Evolutionary conservation across 2,797 vertebrate species (phyloP), one percentile per base, ranked within the genome.

Genomic region (Diplodus sargus): DNA sequence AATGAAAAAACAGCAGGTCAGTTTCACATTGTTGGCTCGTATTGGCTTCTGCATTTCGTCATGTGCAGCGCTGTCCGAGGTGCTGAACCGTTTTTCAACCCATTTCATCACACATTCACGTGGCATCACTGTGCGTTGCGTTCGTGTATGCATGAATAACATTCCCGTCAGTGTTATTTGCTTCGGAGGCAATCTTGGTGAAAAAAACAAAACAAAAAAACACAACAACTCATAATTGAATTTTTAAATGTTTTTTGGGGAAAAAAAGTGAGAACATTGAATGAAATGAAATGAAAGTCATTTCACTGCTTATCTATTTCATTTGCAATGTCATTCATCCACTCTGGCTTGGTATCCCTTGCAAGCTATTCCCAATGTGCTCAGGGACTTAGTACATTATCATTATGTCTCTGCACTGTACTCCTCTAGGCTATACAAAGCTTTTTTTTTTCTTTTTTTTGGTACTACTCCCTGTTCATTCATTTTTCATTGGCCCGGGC

Each of bases 401-500:
- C 86, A 88, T 89, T 80, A 87, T 82, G 85, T 90, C 83, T 87
- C 64, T 70, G 58, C 63, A 68, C 84, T 92, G 75, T 87, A 86
- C 83, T 90, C 87, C 90, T 94, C 85, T 81, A 88, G 90, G 91
- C 92, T 43, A 83, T 78, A 90, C 79, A 91, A 90, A 89, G 70
- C 70, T 67, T 25, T 60, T 60, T 60, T 59, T 49, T 17, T 4
- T 68, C 74, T 51, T 23, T 51, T 59, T 39, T 67, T 82, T 65
- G 34, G 34, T 78, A 84, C 77, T 63, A 81, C 86, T 81, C 86
- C 84, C 82, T 47, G 59, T 75, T 91, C 79, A 86, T 91, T 91
- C 88, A 88, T 93, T 91, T 90, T 91, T 91, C 89, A 91, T 86
- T 39, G 66, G 69, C 65, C 68, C 11, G 2, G 64, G 70, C 83